Base-by-base conservation (phyloP, 2,113 vertebrate genomes). In the Ginglymostoma cirratum region DNA sequence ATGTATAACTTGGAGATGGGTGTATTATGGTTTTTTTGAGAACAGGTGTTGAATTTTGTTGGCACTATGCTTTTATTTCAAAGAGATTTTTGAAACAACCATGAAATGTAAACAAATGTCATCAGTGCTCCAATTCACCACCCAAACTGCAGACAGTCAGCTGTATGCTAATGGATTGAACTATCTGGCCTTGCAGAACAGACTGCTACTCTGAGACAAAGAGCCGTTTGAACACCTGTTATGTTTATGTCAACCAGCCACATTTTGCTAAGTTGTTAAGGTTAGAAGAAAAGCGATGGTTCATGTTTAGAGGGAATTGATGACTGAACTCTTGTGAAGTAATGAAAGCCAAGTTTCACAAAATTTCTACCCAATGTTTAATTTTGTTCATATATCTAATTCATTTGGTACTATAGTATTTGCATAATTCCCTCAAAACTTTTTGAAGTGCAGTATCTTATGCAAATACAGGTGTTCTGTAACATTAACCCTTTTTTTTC, bases 191-290 rank as follows among this genome's bases (percentile, higher is more conserved):
- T 97, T 96, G 96, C 96, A 96, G 93, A 96, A 96, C 94, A 97
- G 96, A 96, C 97, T 97, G 96, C 96, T 97, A 96, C 96, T 96
- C 96, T 96, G 97, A 98, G 97, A 98, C 98, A 98, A 98, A 98
- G 98, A 97, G 96, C 97, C 98, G 98, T 98, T 98, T 98, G 98
- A 98, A 98, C 98, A 98, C 98, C 98, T 98, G 98, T 98, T 98
- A 97, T 98, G 96, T 97, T 12, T 97, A 96, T 96, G 97, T 92
- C 5, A 96, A 96, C 17, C 96, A 97, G 96, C 96, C 96, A 96
- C 96, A 80, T 97, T 96, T 96, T 96, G 96, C 96, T 96, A 95
- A 66, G 96, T 96, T 95, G 97, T 97, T 97, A 97, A 98, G 97
- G 98, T 98, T 98, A 98, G 97, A 97, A 96, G 96, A 96, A 96